Percentiles rank a stretch among this genome's conserved stretches.
phyloP scores from a whole-genome alignment of 2,797 vertebrate species.

The Danionella dracula region DNA sequence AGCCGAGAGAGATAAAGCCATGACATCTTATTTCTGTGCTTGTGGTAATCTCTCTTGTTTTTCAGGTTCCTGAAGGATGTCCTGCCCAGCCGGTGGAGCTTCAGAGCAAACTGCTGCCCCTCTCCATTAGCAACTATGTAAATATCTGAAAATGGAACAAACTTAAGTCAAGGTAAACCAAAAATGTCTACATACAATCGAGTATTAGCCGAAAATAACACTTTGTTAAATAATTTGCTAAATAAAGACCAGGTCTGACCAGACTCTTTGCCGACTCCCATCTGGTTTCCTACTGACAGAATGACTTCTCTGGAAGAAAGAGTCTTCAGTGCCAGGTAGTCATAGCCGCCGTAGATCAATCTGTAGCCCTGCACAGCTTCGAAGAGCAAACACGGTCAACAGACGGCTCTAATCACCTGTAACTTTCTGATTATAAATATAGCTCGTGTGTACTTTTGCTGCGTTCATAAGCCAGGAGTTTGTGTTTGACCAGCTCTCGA shows the following conservation, averaged over 20 bases:
- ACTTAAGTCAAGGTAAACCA: not conserved
- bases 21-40: conserved; percentile 87
- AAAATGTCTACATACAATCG: too few species aligned
- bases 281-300: conserved; percentile 89
- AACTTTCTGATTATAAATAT: too few species aligned
- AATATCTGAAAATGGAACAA: conserved; percentile 85
- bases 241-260: conserved; percentile 60
- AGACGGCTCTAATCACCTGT: too few species aligned
- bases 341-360: conserved; percentile 88
- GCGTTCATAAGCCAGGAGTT: conserved; percentile 82
- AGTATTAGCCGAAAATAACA: too few species aligned
- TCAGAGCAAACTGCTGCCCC: conserved; percentile 84
- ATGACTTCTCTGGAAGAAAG: conserved; percentile 83
- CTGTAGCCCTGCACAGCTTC: conserved; percentile 91
- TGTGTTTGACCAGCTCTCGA: conserved; percentile 91
- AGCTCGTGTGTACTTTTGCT: conserved; percentile 72
- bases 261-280: conserved; percentile 98
- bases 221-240: not conserved
- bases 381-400: conserved; percentile 18
- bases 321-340: conserved; percentile 92
- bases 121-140: conserved; percentile 89
- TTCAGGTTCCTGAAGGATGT: conserved; percentile 94
- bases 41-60: conserved; percentile 97
- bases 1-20: conserved; percentile 96
- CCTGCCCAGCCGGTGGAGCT: conserved; percentile 89